Conservation (phyloP, 2,113 vertebrate genomes). For the Bucco capensis region DNA sequence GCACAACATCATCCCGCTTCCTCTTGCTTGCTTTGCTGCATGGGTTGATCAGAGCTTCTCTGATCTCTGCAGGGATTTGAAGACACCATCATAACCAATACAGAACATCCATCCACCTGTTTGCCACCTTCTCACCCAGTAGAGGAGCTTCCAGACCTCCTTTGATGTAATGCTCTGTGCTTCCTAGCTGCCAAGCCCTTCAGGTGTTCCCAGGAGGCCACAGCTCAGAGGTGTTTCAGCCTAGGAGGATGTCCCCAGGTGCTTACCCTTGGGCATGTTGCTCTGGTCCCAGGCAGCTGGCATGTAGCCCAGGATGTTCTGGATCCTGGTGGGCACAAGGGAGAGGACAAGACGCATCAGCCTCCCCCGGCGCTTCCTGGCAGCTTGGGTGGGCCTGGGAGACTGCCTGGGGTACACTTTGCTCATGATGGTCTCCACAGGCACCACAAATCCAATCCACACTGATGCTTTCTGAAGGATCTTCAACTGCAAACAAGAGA, state of each 20-base stretch:
- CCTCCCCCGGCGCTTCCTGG: conserved; percentile 64
- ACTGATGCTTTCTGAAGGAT: not conserved
- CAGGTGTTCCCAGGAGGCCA: not conserved
- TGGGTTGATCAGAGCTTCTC: conserved; percentile 65
- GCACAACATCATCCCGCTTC: conserved; percentile 77
- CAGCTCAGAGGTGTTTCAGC: too few relatives aligned
- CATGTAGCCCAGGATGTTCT: conserved; percentile 67
- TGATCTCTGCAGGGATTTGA: conserved; percentile 63
- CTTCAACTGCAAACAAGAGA: conserved; percentile 21
- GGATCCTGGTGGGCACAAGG: conserved; percentile 67
- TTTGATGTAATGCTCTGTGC: accelerated
- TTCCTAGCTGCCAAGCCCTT: not conserved
- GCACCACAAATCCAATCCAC: not conserved
- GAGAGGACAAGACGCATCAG: conserved; percentile 64
- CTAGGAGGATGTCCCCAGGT: too few relatives aligned
- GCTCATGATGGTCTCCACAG: not conserved
- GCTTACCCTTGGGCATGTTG: conserved; percentile 71
- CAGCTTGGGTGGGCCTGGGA: conserved; percentile 33
- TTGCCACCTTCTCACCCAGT: not conserved
- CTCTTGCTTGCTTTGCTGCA: conserved; percentile 77
- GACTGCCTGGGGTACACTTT: not conserved
- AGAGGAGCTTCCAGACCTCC: not conserved
- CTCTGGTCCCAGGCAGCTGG: conserved; percentile 59
- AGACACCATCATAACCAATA: not conserved
- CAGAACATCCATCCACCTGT: accelerated